A percentile compares a stretch with the other conserved stretches of the same genome.
phyloP scores from a whole-genome alignment of 2,797 vertebrate species.

The Paedocypris micromegethes region DNA sequence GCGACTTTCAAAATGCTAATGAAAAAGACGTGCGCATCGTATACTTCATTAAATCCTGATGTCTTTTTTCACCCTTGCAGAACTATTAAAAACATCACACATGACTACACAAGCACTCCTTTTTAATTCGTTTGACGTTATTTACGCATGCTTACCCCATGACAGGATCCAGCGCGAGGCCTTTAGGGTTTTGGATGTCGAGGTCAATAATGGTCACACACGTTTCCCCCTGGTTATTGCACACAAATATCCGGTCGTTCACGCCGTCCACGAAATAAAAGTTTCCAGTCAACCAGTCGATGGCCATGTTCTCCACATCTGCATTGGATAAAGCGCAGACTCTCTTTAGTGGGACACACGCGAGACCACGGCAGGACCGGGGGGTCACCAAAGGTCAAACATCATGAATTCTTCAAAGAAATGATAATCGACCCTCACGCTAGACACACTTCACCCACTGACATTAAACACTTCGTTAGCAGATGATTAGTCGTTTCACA shows the following conservation, averaged over 20 bases:
- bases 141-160: constrained; percentile 67
- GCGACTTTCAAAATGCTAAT: no score
- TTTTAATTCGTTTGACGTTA: no score
- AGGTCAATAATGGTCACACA: constrained; percentile 77
- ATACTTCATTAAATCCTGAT: no score
- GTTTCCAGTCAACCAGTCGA: constrained; percentile 81
- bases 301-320: constrained; percentile 78
- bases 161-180: constrained; percentile 73
- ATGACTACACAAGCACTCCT: no score
- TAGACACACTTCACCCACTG: constrained; percentile 27
- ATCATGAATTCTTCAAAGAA: constrained; percentile 33
- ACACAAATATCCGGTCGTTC: constrained; percentile 74
- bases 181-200: constrained; percentile 76
- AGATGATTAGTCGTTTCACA: constrained; percentile 33
- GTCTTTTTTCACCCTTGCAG: no score
- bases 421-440: constrained; percentile 24
- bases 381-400: constrained; percentile 22
- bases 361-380: background rate
- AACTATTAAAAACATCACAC: no score
- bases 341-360: constrained; percentile 14
- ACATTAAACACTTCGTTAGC: constrained; percentile 32
- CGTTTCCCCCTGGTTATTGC: constrained; percentile 66
- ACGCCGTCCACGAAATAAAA: constrained; percentile 78
- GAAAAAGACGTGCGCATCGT: no score
- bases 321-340: constrained; percentile 31